phyloP scores from a whole-genome alignment of 2,888 invertebrate genomes.

The Phalangium opilio region DNA sequence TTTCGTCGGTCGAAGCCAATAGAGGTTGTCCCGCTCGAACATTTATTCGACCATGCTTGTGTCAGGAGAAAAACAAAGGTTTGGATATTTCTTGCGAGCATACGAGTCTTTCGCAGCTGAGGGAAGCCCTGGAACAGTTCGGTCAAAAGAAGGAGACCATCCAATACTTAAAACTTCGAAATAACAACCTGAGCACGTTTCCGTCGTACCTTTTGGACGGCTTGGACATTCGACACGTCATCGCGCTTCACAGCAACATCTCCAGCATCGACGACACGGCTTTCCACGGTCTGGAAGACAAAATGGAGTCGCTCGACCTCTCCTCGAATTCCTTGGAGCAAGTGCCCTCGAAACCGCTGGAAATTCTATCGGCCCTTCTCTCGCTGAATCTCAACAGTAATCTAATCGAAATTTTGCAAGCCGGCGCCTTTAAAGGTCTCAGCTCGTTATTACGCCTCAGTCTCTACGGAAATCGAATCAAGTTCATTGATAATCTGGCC shows the following conservation, averaged over 20 bases:
- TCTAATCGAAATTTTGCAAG: constrained; percentile 57
- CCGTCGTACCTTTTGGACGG: constrained; percentile 62
- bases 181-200: constrained; percentile 67
- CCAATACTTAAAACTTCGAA: constrained; percentile 71
- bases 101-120: constrained; percentile 6
- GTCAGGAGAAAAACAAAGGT: constrained; percentile 62
- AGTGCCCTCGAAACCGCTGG: constrained; percentile 27
- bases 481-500: constrained; percentile 59
- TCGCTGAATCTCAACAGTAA: constrained; percentile 83
- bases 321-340: constrained; percentile 62
- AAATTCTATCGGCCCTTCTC: constrained; percentile 37
- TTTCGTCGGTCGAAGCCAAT: constrained; percentile 33
- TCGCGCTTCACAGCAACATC: constrained; percentile 68
- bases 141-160: constrained; percentile 37
- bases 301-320: constrained; percentile 71
- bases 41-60: constrained; percentile 47
- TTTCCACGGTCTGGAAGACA: constrained; percentile 58
- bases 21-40: constrained; percentile 39
- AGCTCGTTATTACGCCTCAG: constrained; percentile 73
- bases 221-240: constrained; percentile 69
- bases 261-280: constrained; percentile 75
- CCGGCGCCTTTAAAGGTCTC: constrained; percentile 67
- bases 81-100: constrained; percentile 73
- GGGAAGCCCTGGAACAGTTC: constrained; percentile 9
- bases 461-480: constrained; percentile 48